Evolutionary conservation across 2,113 vertebrate species (phyloP), one percentile per base, ranked within the genome.

Genomic region (Odontesthes bonariensis): DNA sequence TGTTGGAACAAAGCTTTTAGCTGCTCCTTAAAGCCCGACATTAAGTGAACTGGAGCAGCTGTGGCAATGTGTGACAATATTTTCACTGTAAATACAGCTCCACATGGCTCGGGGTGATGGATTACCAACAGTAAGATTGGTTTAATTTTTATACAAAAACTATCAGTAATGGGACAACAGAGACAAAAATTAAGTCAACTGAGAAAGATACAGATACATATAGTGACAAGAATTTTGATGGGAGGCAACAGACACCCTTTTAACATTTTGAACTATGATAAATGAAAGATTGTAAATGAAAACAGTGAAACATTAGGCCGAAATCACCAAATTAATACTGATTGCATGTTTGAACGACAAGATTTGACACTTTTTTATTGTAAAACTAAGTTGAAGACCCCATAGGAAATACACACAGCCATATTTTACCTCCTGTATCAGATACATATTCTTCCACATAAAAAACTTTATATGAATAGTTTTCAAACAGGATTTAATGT

Each of bases 1-100:
- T 90, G 86, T 88, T 74, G 84, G 74, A 88, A 89, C 90, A 90
- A 90, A 92, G 89, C 90, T 88, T 85, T 82, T 88, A 86, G 87
- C 83, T 84, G 83, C 86, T 90, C 77, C 86, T 90, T 77, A 90
- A 92, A 89, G 79, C 73, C 73, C 63, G 20, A 86, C 89, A 79
- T 86, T 83, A 87, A 84, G 80, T 79, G 82, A 91, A 87, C 74
- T 71, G 73, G 81, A 86, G 83, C 89, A 91, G 89, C 89, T 92
- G 92, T 75, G 85, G 85, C 83, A 81, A 87, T 77, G 79, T 90
- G 83, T 83, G 81, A 85, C 91, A 88, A 89, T 91, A 90, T 92
- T 90, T 90, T 91, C 63, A 86, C 73, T 85, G 54, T 86, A 90
- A 91, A 91, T 88, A 91, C 82, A 81, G 83, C 65, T 51, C 66